These are phyloP conservation scores for Plusia festucae DNA, from an alignment of 2,888 invertebrate species.

Conservation along the genomic window DNA sequence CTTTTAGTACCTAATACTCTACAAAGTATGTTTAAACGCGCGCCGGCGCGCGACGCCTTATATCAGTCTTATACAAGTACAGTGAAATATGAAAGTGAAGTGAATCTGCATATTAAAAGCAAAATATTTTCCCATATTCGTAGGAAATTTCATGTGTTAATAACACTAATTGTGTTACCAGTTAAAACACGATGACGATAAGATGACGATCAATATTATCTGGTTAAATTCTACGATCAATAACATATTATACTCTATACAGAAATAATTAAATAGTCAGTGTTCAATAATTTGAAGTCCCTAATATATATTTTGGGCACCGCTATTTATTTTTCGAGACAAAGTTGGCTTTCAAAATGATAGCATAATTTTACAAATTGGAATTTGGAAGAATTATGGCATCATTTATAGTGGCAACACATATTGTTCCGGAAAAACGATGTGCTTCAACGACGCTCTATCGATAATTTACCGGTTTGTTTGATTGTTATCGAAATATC, in stretches of 20 bases:
- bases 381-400: background rate
- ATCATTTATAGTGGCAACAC: constrained; percentile 51
- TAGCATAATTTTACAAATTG: background rate
- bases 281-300: too few species aligned
- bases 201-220: background rate
- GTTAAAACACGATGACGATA: background rate
- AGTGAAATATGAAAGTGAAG: too few species aligned
- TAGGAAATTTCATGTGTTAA: background rate
- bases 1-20: too few species aligned
- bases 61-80: too few species aligned
- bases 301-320: too few species aligned
- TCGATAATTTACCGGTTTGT: constrained; percentile 65
- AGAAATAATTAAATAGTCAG: too few species aligned
- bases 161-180: background rate
- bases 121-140: background rate
- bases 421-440: constrained; percentile 68
- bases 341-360: background rate
- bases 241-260: too few species aligned
- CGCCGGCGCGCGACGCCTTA: too few species aligned
- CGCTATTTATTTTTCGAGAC: too few species aligned
- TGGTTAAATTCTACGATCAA: too few species aligned
- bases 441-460: constrained; percentile 74
- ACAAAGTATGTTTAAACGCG: too few species aligned
- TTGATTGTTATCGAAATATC: constrained; percentile 62
- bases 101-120: too few species aligned